Evolutionary conservation across 2,797 vertebrate genomes (phyloP), one percentile per base, ranked within the genome.

Genomic region (Myiothlypis coronata): DNA sequence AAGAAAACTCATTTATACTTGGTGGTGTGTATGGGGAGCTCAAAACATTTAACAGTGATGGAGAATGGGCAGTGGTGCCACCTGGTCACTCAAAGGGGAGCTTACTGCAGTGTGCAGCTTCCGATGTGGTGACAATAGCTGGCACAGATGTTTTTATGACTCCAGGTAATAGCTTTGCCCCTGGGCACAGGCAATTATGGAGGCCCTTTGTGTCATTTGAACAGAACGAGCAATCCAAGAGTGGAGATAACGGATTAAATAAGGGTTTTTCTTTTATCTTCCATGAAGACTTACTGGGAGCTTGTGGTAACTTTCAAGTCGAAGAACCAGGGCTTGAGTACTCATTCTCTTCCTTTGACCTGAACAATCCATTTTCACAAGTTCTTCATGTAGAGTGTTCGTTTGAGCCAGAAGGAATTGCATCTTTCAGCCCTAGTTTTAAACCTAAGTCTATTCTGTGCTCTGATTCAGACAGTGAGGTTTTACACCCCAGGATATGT

Each of bases 201-300:
- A 99, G 98, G 96, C 99, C 99, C 1, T 98, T 99, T 19, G 98
- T 99, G 89, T 99, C 99, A 26, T 99, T 99, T 90, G 99, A 99
- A 84, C 99, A 99, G 97, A 98, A 97, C 4, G 99, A 99, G 79
- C 98, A 98, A 90, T 98, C 98, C 39, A 98, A 98, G 91, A 98
- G 97, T 79, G 98, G 98, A 95, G 98, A 98, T 83, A 98, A 99
- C 0, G 98, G 98, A 96, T 97, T 99, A 94, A 99, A 99, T 98
- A 99, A 99, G 98, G 99, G 99, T 80, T 99, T 99, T 98, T 99
- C 99, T 97, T 99, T 99, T 96, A 99, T 99, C 98, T 99, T 99
- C 99, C 99, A 99, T 98, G 99, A 99, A 99, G 99, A 99, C 99
- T 98, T 99, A 97, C 97, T 99, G 57, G 99, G 99, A 97, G 98